phyloP scores from a whole-genome alignment of 2,888 invertebrate species.

The Esperia sulphurella region DNA sequence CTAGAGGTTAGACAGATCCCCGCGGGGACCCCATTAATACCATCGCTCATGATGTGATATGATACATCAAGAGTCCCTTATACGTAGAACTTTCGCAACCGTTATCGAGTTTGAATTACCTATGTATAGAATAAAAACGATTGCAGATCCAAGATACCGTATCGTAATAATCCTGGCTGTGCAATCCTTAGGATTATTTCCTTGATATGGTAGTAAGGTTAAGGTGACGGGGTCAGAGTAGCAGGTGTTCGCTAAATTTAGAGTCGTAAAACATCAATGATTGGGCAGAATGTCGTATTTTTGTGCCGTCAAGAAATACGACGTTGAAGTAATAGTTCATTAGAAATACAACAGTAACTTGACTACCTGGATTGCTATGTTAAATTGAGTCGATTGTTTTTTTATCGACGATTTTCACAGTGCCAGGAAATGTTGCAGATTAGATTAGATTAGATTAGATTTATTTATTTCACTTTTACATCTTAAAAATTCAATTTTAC shows the following conservation, averaged over 20 bases:
- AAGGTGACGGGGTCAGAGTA: not conserved
- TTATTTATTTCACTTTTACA: no score
- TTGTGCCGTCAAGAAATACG: no score
- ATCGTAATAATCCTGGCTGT: conserved; percentile 9
- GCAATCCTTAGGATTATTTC: conserved; percentile 5
- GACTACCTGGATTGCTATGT: no score
- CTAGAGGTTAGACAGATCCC: not conserved
- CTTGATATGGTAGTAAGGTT: not conserved
- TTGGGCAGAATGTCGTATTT: not conserved
- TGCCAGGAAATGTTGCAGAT: no score
- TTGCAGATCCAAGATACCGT: conserved; percentile 11
- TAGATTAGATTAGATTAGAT: no score
- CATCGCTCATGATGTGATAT: not conserved
- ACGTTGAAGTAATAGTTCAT: no score
- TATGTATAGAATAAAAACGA: conserved; percentile 21
- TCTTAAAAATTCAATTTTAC: no score
- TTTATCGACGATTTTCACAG: no score
- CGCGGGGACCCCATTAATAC: not conserved
- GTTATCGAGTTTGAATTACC: conserved; percentile 34
- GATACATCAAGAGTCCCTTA: conserved; percentile 19
- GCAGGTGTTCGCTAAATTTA: not conserved
- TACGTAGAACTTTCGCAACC: conserved; percentile 28
- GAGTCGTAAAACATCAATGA: not conserved
- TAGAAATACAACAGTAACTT: no score
- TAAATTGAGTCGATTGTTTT: no score